These are phyloP conservation scores for Intellagama lesueurii DNA, from an alignment of 2,797 vertebrate genomes.

Conservation along the genomic window DNA sequence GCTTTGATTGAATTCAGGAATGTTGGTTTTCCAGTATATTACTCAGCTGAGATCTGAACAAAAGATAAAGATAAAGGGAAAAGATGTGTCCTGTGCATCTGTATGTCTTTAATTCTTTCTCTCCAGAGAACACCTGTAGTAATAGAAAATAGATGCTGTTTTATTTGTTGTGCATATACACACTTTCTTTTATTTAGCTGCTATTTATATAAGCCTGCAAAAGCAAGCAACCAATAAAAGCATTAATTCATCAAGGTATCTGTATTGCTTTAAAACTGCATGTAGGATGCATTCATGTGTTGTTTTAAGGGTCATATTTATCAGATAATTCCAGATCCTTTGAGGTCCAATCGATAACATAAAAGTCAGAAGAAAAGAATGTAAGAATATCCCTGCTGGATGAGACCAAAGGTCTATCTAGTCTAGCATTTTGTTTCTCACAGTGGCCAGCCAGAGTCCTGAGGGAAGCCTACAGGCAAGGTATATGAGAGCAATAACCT, in stretches of 20 bases:
- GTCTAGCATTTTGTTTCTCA: too few relatives aligned
- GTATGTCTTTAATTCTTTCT: not conserved
- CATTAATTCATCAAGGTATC: not conserved
- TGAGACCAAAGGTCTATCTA: too few relatives aligned
- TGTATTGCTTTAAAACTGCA: not conserved
- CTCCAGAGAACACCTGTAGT: not conserved
- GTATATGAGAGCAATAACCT: not conserved
- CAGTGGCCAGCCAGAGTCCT: too few relatives aligned
- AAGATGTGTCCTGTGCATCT: not conserved
- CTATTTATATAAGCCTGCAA: not conserved
- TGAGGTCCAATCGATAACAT: not conserved
- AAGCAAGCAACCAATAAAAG: not conserved
- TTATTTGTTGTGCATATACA: not conserved
- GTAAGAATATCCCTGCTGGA: not conserved
- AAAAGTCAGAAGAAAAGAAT: conserved; percentile 3
- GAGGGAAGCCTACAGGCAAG: not conserved
- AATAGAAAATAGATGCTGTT: not conserved
- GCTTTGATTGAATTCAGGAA: not conserved
- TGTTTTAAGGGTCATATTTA: not conserved
- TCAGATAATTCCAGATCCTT: not conserved
- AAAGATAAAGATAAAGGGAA: not conserved
- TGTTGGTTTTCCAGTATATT: not conserved
- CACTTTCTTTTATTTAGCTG: not conserved
- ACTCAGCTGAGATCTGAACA: not conserved
- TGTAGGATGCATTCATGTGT: not conserved